Base-by-base conservation (phyloP, 2,797 vertebrate species). In the Clarias laeviceps region DNA sequence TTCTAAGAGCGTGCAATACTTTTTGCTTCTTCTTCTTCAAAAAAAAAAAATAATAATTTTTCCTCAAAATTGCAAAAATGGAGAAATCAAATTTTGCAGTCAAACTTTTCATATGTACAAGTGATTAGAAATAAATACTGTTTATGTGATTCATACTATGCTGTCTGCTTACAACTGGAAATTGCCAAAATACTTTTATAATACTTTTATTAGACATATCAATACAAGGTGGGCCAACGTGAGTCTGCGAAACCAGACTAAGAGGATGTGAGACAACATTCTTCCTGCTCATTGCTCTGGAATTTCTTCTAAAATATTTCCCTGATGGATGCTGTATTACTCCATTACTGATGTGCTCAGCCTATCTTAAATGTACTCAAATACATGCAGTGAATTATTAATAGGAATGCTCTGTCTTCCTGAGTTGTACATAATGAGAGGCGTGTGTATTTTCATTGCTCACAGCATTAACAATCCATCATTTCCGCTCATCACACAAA, bases 341-440 rank as follows among this genome's bases (percentile, higher is more conserved):
- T 65, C 61, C 61, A 68, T 22, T 27, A 80, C 80, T 27, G 61
- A 74, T 62, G 66, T 3, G 40, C 56, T 27, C n/a, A n/a, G n/a
- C 34, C 68, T 84, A 54, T 74, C 17, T 85, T 57, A 86, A 84
- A 88, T 50, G 32, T 81, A 68, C 68, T 80, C 66, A 65, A 37
- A 62, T 88, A 29, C 77, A 82, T 84, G 88, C 89, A 89, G 88
- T 95, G 91, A 93, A 95, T 95, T 95, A 95, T 95, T 95, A 90
- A 95, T 94, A 92, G 88, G 77, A 81, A 93, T 90, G 82, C 90
- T 87, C 92, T 93, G 93, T 94, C 93, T 94, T 93, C 91, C 65
- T 34, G 80, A 77, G 73, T 50, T 65, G 80, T 50, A 54, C 70
- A 61, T 85, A 84, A 82, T 65, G 77, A 70, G 76, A 57, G 29